Conservation (phyloP, 2,888 invertebrate species). For the Apantesis nais region DNA sequence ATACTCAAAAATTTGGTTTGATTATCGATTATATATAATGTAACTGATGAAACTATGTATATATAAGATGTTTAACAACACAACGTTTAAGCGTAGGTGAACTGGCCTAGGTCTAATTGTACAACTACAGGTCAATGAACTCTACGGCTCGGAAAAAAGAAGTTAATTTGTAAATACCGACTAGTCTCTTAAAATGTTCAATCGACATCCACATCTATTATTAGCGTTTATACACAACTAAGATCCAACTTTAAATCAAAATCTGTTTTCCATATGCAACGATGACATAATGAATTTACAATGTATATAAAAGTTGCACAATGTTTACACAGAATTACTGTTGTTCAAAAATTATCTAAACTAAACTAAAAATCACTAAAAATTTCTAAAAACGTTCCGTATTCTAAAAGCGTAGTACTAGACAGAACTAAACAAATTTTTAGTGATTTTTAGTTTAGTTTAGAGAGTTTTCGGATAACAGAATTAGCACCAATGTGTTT, state of each 20-base stretch:
- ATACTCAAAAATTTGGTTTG: slow-evolving; percentile 18
- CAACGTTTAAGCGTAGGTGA: slow-evolving; percentile 23
- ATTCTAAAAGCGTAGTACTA: too few relatives aligned
- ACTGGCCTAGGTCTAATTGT: slow-evolving; percentile 34
- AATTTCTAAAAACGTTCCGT: too few relatives aligned
- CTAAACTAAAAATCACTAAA: too few relatives aligned
- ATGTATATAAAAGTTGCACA: neutral
- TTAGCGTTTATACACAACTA: neutral
- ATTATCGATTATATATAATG: slow-evolving; percentile 18
- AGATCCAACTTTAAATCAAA: neutral
- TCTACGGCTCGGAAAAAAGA: neutral
- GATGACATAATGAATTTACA: too few relatives aligned
- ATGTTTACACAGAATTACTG: too few relatives aligned
- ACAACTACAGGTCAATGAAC: slow-evolving; percentile 48
- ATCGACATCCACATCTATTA: neutral
- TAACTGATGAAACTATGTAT: slow-evolving; percentile 7
- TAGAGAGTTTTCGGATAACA: too few relatives aligned
- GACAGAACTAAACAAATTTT: too few relatives aligned
- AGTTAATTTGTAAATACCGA: neutral
- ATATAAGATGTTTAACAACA: slow-evolving; percentile 16
- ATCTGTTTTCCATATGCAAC: neutral
- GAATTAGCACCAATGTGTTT: too few relatives aligned
- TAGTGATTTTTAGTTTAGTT: too few relatives aligned
- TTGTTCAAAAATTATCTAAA: too few relatives aligned
- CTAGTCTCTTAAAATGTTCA: neutral